A percentile compares a stretch with the other conserved stretches of the same genome.
These are phyloP conservation scores for Gonioctena quinquepunctata DNA, from an alignment of 1,140 invertebrate species.

Conservation along the genomic window DNA sequence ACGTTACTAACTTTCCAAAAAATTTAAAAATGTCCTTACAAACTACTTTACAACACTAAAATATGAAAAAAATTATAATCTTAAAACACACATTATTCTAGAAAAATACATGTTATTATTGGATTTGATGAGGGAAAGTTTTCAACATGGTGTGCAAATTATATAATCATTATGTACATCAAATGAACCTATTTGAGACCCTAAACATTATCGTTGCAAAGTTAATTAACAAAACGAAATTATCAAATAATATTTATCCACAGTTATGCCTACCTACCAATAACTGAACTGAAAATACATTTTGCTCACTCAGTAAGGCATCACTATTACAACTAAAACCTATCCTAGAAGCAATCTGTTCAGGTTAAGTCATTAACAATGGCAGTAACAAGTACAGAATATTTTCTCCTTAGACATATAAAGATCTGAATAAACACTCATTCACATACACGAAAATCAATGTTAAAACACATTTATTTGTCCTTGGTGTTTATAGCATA, in stretches of 20 bases:
- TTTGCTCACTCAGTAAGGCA: slow-evolving; percentile 23
- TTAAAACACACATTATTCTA: slow-evolving; percentile 23
- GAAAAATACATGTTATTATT: slow-evolving; percentile 21
- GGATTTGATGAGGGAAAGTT: slow-evolving; percentile 12
- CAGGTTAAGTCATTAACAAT: slow-evolving; percentile 10
- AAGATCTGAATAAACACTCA: not conserved
- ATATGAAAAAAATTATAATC: slow-evolving; percentile 31
- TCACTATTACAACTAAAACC: slow-evolving; percentile 1
- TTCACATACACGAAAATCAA: not conserved
- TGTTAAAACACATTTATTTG: not conserved
- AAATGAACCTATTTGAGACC: slow-evolving; percentile 30
- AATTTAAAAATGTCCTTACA: slow-evolving; percentile 16
- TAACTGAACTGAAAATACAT: slow-evolving; percentile 35
- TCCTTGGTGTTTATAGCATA: not conserved
- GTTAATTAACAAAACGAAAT: slow-evolving; percentile 5
- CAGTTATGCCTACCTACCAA: slow-evolving; percentile 30
- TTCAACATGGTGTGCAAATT: slow-evolving; percentile 18
- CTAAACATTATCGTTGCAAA: slow-evolving; percentile 26
- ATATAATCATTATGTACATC: slow-evolving; percentile 23
- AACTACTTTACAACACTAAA: slow-evolving; percentile 28
- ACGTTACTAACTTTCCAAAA: slow-evolving; percentile 20
- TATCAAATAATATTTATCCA: slow-evolving; percentile 18
- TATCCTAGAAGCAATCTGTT: slow-evolving; percentile 13
- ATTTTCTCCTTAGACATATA: not conserved
- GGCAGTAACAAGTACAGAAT: slow-evolving; percentile 19